A percentile compares a stretch with the other conserved stretches of the same genome.
Conservation (phyloP, 2,888 invertebrate genomes). For the Volucella inanis region DNA sequence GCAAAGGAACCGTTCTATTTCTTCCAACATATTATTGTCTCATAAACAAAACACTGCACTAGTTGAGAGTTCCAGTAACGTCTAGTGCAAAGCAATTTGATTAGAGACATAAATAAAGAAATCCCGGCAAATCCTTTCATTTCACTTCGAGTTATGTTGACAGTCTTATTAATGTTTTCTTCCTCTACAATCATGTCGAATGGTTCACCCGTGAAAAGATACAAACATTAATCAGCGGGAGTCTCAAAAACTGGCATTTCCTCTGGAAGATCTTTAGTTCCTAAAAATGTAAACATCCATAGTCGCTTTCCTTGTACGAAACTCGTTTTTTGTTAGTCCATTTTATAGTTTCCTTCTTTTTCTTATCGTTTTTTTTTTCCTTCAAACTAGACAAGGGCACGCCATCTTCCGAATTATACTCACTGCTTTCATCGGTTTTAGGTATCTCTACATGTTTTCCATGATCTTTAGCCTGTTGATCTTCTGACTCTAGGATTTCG, state of each 20-base stretch:
- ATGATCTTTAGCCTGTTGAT: neutral
- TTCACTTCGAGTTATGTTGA: conserved; percentile 24
- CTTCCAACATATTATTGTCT: conserved; percentile 40
- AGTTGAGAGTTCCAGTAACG: conserved; percentile 44
- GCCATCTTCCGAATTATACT: conserved; percentile 20
- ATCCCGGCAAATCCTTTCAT: conserved; percentile 46
- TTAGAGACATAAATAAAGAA: conserved; percentile 33
- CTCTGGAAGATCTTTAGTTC: conserved; percentile 17
- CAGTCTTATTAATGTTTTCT: conserved; percentile 11
- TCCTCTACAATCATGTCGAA: conserved; percentile 48
- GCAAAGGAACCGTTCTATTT: conserved; percentile 37
- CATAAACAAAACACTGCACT: conserved; percentile 34
- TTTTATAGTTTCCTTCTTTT: conserved; percentile 16
- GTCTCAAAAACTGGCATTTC: conserved; percentile 32
- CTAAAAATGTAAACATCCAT: neutral
- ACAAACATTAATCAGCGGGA: conserved; percentile 38
- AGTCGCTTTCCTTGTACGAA: conserved; percentile 21
- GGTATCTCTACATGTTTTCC: neutral
- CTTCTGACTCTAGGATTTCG: conserved; percentile 7
- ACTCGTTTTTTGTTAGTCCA: conserved; percentile 26
- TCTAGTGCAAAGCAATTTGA: conserved; percentile 44
- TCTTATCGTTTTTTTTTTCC: conserved; percentile 2
- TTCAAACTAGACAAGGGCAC: conserved; percentile 6
- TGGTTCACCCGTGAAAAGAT: conserved; percentile 35
- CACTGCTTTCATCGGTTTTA: conserved; percentile 22